These are phyloP conservation scores for Hermetia illucens DNA, from an alignment of 1,140 invertebrate genomes.

Conservation along the genomic window DNA sequence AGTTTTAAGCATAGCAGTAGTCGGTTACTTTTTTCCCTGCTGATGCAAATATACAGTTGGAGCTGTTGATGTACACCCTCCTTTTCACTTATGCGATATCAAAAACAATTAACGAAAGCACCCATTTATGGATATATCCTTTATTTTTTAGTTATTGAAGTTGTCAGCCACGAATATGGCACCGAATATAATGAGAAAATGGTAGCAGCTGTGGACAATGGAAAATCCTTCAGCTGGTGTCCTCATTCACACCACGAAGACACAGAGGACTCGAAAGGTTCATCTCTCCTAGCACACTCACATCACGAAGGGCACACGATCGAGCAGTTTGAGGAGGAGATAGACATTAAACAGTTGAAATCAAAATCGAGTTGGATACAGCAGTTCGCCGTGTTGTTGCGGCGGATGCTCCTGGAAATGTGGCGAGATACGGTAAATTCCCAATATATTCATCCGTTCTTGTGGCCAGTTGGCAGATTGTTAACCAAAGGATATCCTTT, in stretches of 20 bases:
- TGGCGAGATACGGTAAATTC: conserved; percentile 49
- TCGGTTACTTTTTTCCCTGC: no score
- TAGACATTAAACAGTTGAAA: conserved; percentile 32
- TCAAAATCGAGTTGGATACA: conserved; percentile 40
- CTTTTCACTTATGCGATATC: no score
- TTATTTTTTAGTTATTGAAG: conserved; percentile 53
- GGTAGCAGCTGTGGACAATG: conserved; percentile 46
- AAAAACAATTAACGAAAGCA: no score
- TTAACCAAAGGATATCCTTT: conserved; percentile 24
- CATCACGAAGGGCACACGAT: no score
- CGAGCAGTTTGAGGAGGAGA: conserved; percentile 25
- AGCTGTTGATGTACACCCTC: no score
- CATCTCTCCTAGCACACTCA: no score
- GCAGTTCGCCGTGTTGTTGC: conserved; percentile 50
- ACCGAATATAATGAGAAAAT: conserved; percentile 42
- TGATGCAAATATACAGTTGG: no score
- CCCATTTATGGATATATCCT: no score
- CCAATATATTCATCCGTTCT: neutral
- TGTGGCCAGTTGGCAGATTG: no score
- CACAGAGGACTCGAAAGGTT: no score
- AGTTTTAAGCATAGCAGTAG: no score
- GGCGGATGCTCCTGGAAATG: conserved; percentile 54
- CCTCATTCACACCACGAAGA: conserved; percentile 10
- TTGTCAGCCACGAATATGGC: conserved; percentile 61
- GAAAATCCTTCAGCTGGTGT: conserved; percentile 36